These are phyloP conservation scores for Trichomalopsis sarcophagae DNA, from an alignment of 1,140 invertebrate genomes.

Conservation along the genomic window DNA sequence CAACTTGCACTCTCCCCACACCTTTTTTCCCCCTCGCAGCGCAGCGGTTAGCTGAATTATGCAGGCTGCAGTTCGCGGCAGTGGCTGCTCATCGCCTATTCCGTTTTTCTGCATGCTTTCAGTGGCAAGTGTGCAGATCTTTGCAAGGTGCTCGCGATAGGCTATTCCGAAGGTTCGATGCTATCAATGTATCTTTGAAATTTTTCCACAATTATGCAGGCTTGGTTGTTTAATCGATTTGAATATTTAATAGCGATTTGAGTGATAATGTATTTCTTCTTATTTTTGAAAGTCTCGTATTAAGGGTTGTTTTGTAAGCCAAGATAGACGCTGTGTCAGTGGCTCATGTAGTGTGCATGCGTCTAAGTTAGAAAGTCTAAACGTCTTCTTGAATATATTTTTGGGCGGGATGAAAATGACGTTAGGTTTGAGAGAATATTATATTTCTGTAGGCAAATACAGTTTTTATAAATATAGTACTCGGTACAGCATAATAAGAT, in stretches of 20 bases:
- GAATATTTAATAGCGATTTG: background rate
- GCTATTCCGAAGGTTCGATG: background rate
- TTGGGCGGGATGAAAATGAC: too few species aligned
- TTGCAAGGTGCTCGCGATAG: background rate
- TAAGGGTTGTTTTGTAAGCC: background rate
- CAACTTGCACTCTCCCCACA: background rate
- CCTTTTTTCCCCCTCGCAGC: background rate
- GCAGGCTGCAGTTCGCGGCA: conserved; percentile 46
- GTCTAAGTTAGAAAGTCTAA: too few species aligned
- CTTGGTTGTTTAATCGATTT: background rate
- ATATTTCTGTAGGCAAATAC: too few species aligned
- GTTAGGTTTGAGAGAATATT: too few species aligned
- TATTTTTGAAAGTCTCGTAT: background rate
- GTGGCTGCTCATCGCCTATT: conserved; percentile 51
- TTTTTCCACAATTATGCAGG: background rate
- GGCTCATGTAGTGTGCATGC: too few species aligned
- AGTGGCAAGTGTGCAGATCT: background rate
- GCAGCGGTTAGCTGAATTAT: conserved; percentile 51
- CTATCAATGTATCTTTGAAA: background rate
- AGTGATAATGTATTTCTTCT: background rate
- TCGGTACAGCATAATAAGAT: too few species aligned
- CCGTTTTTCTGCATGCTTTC: conserved; percentile 24
- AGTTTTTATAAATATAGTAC: too few species aligned
- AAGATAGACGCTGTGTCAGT: too few species aligned
- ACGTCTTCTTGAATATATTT: too few species aligned